These are phyloP conservation scores for Cryptocheilus praepositus DNA, from an alignment of 2,888 invertebrate species.

Conservation along the genomic window DNA sequence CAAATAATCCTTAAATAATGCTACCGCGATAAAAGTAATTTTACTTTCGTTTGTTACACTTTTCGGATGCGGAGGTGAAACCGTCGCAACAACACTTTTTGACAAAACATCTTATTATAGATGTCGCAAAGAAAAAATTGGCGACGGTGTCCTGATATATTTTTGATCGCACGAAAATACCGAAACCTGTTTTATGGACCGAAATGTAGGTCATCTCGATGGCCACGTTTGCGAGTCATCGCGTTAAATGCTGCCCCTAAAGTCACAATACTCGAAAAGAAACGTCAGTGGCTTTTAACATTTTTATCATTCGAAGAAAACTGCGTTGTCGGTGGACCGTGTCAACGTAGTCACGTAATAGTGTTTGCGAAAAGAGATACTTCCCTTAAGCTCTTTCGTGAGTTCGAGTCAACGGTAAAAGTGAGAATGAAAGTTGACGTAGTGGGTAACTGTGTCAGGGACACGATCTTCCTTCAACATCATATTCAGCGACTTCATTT, in stretches of 20 bases:
- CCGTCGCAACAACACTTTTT: too few species aligned
- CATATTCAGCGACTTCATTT: neutral
- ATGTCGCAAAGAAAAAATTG: neutral
- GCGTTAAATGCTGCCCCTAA: neutral
- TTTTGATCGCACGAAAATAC: constrained; percentile 44
- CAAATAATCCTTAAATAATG: too few species aligned
- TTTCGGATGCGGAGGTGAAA: too few species aligned
- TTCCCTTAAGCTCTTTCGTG: constrained; percentile 35
- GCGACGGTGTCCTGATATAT: constrained; percentile 26
- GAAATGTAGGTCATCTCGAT: constrained; percentile 54
- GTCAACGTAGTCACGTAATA: neutral
- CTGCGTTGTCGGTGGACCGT: neutral
- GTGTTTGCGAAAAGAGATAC: constrained; percentile 1
- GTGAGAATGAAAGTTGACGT: constrained; percentile 71
- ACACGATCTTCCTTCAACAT: constrained; percentile 38
- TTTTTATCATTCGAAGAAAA: neutral
- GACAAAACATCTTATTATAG: neutral
- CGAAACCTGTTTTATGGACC: constrained; percentile 49
- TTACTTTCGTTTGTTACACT: too few species aligned
- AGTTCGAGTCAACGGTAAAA: constrained; percentile 58
- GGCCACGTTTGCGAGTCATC: constrained; percentile 35
- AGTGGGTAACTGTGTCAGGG: constrained; percentile 72
- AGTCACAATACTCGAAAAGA: neutral
- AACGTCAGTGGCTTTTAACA: neutral
- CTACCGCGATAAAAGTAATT: too few species aligned